A percentile compares a stretch with the other conserved stretches of the same genome.
These are phyloP conservation scores for Taenaris catops DNA, from an alignment of 2,888 invertebrate genomes.

Conservation along the genomic window DNA sequence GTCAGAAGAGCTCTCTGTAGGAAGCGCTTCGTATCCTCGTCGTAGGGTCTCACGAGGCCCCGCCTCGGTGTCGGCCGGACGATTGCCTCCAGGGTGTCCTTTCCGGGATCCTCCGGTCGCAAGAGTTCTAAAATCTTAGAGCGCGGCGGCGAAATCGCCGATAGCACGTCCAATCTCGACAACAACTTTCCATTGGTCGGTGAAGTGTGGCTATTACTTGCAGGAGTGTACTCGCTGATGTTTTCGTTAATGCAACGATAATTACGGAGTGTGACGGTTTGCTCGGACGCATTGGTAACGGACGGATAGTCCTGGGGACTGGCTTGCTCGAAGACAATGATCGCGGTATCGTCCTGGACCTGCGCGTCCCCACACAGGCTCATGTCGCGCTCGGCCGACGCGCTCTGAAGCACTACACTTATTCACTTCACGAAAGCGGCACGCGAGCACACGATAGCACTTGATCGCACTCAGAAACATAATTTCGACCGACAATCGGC, in stretches of 20 bases:
- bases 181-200: constrained; percentile 55
- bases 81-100: constrained; percentile 62
- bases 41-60: constrained; percentile 53
- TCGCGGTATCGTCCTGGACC: constrained; percentile 24
- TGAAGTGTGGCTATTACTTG: constrained; percentile 41
- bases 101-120: constrained; percentile 57
- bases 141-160: constrained; percentile 54
- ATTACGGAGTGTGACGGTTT: constrained; percentile 53
- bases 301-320: constrained; percentile 42
- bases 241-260: constrained; percentile 56
- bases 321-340: constrained; percentile 41
- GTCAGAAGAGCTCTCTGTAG: constrained; percentile 57
- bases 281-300: constrained; percentile 49
- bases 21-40: constrained; percentile 63
- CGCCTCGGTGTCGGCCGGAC: constrained; percentile 60
- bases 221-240: constrained; percentile 58
- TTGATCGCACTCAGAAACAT: constrained; percentile 20
- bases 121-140: constrained; percentile 60
- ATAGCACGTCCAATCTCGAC: constrained; percentile 52
- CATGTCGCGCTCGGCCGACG: constrained; percentile 49
- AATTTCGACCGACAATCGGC: constrained; percentile 10
- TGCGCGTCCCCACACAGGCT: constrained; percentile 29
- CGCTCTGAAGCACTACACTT: constrained; percentile 36
- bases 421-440: constrained; percentile 27
- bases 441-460: constrained; percentile 26